Evolutionary conservation across 2,888 invertebrate genomes (phyloP).

Genomic region (Tenthredo scrophulariae): DNA sequence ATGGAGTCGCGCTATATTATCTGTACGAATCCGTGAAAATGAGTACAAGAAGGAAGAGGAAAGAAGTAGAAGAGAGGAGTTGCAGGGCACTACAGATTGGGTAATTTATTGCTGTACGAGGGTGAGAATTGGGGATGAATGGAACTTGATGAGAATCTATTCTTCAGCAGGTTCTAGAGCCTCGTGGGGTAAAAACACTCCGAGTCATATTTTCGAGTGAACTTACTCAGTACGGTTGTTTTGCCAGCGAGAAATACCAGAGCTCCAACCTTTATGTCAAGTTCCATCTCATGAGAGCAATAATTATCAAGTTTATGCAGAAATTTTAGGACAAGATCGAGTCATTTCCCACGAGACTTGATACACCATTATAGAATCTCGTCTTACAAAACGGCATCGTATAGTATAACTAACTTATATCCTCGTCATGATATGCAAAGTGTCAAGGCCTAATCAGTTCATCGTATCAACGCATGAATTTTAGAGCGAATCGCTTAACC

Average conservation of each 20-base stretch:
- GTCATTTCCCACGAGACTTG: conserved; percentile 21
- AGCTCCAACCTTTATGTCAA: not conserved
- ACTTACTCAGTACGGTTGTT: conserved; percentile 15
- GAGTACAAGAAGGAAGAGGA: conserved; percentile 56
- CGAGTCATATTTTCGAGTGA: conserved; percentile 23
- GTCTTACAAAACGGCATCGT: not conserved
- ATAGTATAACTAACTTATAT: not conserved
- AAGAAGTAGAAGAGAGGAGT: conserved; percentile 53
- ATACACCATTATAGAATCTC: conserved; percentile 1
- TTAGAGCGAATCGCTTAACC: not conserved
- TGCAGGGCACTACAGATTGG: conserved; percentile 59
- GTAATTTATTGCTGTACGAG: conserved; percentile 64
- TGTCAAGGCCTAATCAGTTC: conserved; percentile 2
- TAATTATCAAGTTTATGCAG: conserved; percentile 3
- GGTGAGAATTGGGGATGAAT: conserved; percentile 65
- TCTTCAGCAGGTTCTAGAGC: conserved; percentile 59
- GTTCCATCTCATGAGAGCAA: conserved; percentile 16
- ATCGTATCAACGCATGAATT: not conserved
- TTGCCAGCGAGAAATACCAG: not conserved
- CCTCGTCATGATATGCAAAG: not conserved
- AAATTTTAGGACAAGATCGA: conserved; percentile 23
- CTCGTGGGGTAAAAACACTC: not conserved
- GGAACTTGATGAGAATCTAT: conserved; percentile 72
- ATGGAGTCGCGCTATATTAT: conserved; percentile 25
- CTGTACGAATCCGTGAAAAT: conserved; percentile 36